Evolutionary conservation across 1,140 invertebrate genomes (phyloP), one percentile per base, ranked within the genome.

Genomic region (Diprion similis): DNA sequence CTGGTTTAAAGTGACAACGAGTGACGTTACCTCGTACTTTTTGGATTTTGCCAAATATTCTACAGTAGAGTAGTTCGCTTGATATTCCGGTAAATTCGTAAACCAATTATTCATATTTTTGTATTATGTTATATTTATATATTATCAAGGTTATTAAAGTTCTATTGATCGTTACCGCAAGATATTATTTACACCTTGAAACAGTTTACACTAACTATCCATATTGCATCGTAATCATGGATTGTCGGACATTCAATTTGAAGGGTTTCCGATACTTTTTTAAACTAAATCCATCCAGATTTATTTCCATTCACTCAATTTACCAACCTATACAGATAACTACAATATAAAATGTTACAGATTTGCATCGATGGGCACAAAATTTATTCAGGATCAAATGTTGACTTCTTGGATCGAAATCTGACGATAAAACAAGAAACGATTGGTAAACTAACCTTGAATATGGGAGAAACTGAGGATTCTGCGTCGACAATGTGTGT

Each of bases 301-400:
- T 66, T 73, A 24, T 19, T 15, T 10, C 46, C 71, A 46, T 46
- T 66, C 46, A 18, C 17, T 17, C 51, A 59, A 8, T 7, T 66
- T 70, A 13, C 68, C 47, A 10, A 17, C 19, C n/a, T 1, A 37
- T 37, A 7, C 8, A 64, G 8, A 4, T 64, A 64, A 15, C 13
- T 64, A 64, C 17, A 64, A 68, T 68, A 68, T 19, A 1, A 8
- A 6, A 71, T 68, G 9, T 65, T 71, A 73, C 76, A 87, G 78
- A 81, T 89, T 68, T 87, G 86, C 72, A 46, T 88, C 10, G 83
- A 86, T 47, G 83, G 74, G 1, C 76, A 77, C 6, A 83, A 85
- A 45, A 79, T 70, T 11, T 87, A 84, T 74, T 75, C 81, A 8
- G n/a, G 71, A 8, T 1, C 71, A 0, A 68, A 68, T 0, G 18